Base-by-base conservation (phyloP, 2,888 invertebrate genomes). In the Cephus nigrinus region DNA sequence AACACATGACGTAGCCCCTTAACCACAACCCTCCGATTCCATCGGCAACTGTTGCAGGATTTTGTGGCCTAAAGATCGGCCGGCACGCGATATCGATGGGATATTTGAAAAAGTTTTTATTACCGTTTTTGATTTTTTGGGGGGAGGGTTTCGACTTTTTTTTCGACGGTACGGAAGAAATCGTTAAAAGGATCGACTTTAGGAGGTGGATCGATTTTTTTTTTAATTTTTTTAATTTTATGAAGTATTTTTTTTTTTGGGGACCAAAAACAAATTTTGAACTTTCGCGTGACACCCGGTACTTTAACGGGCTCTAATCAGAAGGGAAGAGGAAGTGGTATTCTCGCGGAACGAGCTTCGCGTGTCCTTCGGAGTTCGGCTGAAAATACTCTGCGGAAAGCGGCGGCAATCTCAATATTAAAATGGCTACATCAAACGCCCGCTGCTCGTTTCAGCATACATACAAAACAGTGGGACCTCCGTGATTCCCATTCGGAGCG, bases 21-120 rank as follows among this genome's bases (percentile, higher is more conserved):
- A 82, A 89, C 89, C 89, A 83, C 89, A 89, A 83, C 1, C 80
- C 76, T 79, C 85, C 86, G 84, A 85, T 84, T 86, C 84, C 85
- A 80, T 83, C 82, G 83, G 82, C 88, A 86, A 88, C 88, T 86
- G 87, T 84, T 84, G 82, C 79, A 69, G 32, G 31, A 32, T 30
- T 32, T 71, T 75, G 55, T 75, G 68, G 73, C 80, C 76, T 79
- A 77, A 73, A 23, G 75, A 75, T 75, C 76, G 33, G 30, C 77
- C 35, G 12, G 69, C 82, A 81, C 82, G 82, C 82, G 31, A 82
- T 69, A 30, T 36, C 23, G 12, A 69, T 75, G 73, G 33, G 71
- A 76, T 36, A 72, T 69, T 74, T 4, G 1, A 36, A 35, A 35
- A 36, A 15, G 4, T 23, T 30, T 34, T 33, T 12, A 12, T 35